These are phyloP conservation scores for Tyrophagus putrescentiae DNA, from an alignment of 1,140 invertebrate genomes.

Conservation along the genomic window DNA sequence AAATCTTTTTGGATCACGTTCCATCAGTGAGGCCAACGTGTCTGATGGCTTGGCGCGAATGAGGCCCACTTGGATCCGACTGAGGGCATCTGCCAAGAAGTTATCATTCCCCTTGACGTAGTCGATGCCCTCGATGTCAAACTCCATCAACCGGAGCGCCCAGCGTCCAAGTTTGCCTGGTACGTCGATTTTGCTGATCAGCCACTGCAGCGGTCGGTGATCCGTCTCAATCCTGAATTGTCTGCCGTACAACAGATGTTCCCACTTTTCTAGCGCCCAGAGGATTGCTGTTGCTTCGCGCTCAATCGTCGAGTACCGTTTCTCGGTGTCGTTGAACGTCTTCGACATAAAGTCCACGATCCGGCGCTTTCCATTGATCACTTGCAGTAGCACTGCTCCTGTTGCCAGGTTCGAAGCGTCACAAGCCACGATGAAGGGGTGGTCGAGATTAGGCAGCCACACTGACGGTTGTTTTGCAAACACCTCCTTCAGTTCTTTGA, in stretches of 20 bases:
- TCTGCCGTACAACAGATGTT: slow-evolving; percentile 26
- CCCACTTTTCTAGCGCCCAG: slow-evolving; percentile 25
- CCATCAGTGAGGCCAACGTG: too few species aligned
- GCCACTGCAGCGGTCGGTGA: slow-evolving; percentile 26
- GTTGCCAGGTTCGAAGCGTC: slow-evolving; percentile 25
- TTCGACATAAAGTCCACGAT: slow-evolving; percentile 20
- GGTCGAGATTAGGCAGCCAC: slow-evolving; percentile 2
- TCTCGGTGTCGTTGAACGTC: slow-evolving; percentile 17
- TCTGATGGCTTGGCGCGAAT: too few species aligned
- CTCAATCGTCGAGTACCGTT: slow-evolving; percentile 24
- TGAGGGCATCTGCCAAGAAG: too few species aligned
- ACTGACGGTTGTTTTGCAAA: slow-evolving; percentile 25
- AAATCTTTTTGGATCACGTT: too few species aligned
- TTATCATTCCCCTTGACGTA: too few species aligned
- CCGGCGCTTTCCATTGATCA: slow-evolving; percentile 3
- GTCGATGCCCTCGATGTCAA: slow-evolving; percentile 19
- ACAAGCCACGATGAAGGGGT: slow-evolving; percentile 23
- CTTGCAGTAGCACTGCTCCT: slow-evolving; percentile 23
- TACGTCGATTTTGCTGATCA: slow-evolving; percentile 28
- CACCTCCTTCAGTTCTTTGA: slow-evolving; percentile 32
- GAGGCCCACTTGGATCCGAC: too few species aligned
- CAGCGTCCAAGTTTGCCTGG: slow-evolving; percentile 24
- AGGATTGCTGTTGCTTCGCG: slow-evolving; percentile 28
- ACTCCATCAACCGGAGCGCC: slow-evolving; percentile 25
- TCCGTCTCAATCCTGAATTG: slow-evolving; percentile 27